Evolutionary conservation across 2,113 vertebrate species (phyloP), one percentile per base, ranked within the genome.

Genomic region (Sturnira hondurensis): DNA sequence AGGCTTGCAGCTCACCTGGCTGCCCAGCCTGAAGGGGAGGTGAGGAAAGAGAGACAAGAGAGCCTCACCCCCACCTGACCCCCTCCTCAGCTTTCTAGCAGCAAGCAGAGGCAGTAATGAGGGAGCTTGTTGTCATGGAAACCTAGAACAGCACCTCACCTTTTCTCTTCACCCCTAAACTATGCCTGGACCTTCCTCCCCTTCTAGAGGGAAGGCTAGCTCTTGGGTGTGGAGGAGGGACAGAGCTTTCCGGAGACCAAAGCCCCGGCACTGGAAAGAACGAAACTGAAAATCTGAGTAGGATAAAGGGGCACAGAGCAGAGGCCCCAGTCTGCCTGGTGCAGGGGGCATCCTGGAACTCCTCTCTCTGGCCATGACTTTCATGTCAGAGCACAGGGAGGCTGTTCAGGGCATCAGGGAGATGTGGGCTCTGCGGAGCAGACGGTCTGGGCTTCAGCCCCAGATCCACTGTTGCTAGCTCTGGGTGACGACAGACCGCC

Each of bases 71-170:
- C 77, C 71, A 90, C 20, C 93, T 87, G 22, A 5, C 36, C 33
- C 45, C 31, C n/a, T 54, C 61, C 45, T 45, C 22, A 52, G 94
- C 31, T 70, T 52, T 83, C 68, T 56, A 16, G 88, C 56, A 38
- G 61, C 93, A 91, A 63, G 70, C 58, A 78, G 41, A 85, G 33
- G 13, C 11, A 67, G 24, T 7, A 24, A 52, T 20, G 33, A 91
- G 91, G 91, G 70, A 95, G 63, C 77, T 81, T 58, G 71, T 94
- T 91, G 58, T 70, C 38, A 15, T 83, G 86, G 96, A 93, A 91
- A 97, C 89, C 63, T 14, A 45, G 68, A 73, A 74, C 43, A 45
- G 36, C 17, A 14, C 45, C 65, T 58, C 19, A 43, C 54, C 83
- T 86, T 85, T 77, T 33, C 45, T 86, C 77, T 13, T 54, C 8